Evolutionary conservation across 2,888 invertebrate genomes (phyloP).

Genomic region (Mellilla xanthometata): DNA sequence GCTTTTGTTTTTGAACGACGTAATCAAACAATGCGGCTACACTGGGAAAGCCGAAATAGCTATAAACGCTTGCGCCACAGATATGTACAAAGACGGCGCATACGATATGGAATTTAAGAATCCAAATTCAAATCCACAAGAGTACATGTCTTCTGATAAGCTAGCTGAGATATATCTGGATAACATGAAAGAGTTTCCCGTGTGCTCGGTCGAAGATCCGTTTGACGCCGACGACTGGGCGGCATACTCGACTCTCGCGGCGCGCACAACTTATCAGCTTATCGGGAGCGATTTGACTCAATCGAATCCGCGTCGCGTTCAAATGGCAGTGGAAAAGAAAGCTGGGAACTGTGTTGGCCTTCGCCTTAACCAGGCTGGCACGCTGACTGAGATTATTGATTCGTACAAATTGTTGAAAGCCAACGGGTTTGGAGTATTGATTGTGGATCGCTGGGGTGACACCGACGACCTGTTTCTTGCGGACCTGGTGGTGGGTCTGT

Average conservation of each 20-base stretch:
- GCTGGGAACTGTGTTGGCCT: conserved; percentile 96
- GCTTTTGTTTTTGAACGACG: conserved; percentile 90
- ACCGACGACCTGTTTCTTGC: conserved; percentile 99
- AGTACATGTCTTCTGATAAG: conserved; percentile 91
- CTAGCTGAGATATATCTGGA: conserved; percentile 93
- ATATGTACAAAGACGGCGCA: conserved; percentile 92
- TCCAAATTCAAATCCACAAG: conserved; percentile 91
- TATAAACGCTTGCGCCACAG: conserved; percentile 98
- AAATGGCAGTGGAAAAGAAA: conserved; percentile 95
- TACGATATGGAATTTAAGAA: conserved; percentile 99
- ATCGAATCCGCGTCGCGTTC: conserved; percentile 93
- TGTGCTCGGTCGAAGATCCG: conserved; percentile 98
- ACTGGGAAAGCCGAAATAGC: conserved; percentile 95
- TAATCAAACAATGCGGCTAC: conserved; percentile 96
- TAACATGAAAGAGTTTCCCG: conserved; percentile 94
- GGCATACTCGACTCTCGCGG: conserved; percentile 92
- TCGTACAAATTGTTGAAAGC: conserved; percentile 96
- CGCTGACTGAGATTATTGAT: conserved; percentile 97
- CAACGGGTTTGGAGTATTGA: conserved; percentile 93
- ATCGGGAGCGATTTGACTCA: conserved; percentile 98
- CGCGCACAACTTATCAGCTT: conserved; percentile 88
- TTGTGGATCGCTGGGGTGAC: conserved; percentile 90
- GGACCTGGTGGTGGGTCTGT: conserved; percentile 97
- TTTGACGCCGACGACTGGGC: conserved; percentile 99
- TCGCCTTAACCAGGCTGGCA: conserved; percentile 98